Base-by-base conservation (phyloP, 2,888 invertebrate genomes). In the Ganaspis brasiliensis region DNA sequence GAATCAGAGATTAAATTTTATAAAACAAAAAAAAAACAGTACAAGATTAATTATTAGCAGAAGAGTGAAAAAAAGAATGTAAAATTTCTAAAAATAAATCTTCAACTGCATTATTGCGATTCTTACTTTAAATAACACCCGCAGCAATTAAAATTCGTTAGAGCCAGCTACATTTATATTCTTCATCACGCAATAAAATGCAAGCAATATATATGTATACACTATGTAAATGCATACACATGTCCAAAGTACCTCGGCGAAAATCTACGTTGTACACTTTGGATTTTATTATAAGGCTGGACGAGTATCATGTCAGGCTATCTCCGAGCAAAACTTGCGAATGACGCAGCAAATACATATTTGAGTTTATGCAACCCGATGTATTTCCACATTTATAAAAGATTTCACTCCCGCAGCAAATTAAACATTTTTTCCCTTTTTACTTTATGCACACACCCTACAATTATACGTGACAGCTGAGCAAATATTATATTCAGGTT, bases 281-380 rank as follows among this genome's bases (percentile, higher is more conserved):
- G 67, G 80, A 86, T 85, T 89, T 89, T 89, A 89, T 89, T 88
- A 87, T 86, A 31, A 74, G 55, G 26, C 35, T 19, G 49, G 61
- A 26, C 61, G 61, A 35, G 73, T 74, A 35, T 74, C 77, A 70
- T 71, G 59, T 85, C 79, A 80, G 73, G 49, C 74, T 73, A 75
- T 73, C 81, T 80, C 76, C n/a, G n/a, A n/a, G 80, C 80, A 77
- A 83, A 82, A 81, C 82, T 87, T 81, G 83, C 81, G 81, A 82
- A 84, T 83, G 78, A 73, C 79, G 73, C 76, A 74, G 73, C 74
- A 61, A 77, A 80, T 78, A 76, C 76, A 37, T 76, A 59, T 72
- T 70, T 63, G 77, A 78, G 72, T 77, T 80, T 80, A 81, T 80
- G 73, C 77, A 76, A 80, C 76, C 45, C 40, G 45, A 16, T 45